Conservation (phyloP, 2,888 invertebrate species). For the Xylophagus ater region DNA sequence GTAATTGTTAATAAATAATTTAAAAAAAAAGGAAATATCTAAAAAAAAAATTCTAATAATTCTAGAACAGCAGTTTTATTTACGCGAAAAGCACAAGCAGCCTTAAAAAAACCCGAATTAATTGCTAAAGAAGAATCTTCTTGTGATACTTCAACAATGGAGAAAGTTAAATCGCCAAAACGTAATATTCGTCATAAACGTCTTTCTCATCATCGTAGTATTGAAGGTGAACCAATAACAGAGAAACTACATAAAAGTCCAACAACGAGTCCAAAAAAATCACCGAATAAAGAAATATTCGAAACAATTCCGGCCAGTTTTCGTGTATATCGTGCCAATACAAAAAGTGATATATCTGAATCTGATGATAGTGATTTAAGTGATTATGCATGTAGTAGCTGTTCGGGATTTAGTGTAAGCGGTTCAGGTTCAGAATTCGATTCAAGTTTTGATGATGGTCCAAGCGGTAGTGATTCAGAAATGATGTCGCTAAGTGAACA, state of each 20-base stretch:
- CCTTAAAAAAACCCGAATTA: conserved; percentile 35
- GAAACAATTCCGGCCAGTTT: conserved; percentile 43
- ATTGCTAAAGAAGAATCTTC: conserved; percentile 21
- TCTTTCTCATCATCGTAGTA: conserved; percentile 24
- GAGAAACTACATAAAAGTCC: conserved; percentile 14
- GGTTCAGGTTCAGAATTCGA: conserved; percentile 36
- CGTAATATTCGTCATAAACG: conserved; percentile 30
- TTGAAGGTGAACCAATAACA: conserved; percentile 13
- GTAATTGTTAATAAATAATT: conserved; percentile 21
- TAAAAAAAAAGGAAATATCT: not conserved
- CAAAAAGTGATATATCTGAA: conserved; percentile 34
- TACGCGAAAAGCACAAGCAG: conserved; percentile 58
- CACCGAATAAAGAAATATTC: conserved; percentile 20
- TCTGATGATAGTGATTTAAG: conserved; percentile 34
- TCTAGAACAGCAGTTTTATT: conserved; percentile 63
- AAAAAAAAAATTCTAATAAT: not conserved
- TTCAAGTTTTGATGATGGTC: conserved; percentile 34
- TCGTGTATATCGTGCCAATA: conserved; percentile 43
- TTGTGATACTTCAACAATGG: conserved; percentile 21
- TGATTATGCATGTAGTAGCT: conserved; percentile 36
- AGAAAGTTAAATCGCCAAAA: conserved; percentile 32
- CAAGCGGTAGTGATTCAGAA: conserved; percentile 32
- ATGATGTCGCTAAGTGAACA: conserved; percentile 19
- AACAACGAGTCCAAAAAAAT: conserved; percentile 32
- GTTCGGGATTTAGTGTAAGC: conserved; percentile 35